Percentiles rank a stretch among this genome's conserved stretches.
Conservation (phyloP, 2,113 vertebrate species). For the Bufo gargarizans region DNA sequence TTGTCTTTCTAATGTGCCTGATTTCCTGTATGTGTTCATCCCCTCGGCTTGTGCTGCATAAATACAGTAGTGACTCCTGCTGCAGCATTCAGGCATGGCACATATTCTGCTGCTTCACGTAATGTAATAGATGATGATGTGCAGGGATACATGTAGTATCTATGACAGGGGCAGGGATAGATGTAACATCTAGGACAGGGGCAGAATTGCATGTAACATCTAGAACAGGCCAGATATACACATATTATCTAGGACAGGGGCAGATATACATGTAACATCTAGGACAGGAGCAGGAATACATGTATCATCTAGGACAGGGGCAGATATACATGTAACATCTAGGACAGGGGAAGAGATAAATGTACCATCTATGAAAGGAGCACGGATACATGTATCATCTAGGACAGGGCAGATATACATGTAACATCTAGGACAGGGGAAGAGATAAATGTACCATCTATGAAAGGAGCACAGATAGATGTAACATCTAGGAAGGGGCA, state of each 20-base stretch:
- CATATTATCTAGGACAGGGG: too few relatives aligned
- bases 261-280: too few relatives aligned
- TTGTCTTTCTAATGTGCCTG: background rate
- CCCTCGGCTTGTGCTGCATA: constrained; percentile 12
- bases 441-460: too few relatives aligned
- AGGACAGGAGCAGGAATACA: too few relatives aligned
- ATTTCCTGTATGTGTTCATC: constrained; percentile 24
- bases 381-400: background rate
- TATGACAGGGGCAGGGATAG: background rate
- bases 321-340: too few relatives aligned
- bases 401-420: too few relatives aligned
- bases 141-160: background rate
- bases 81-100: constrained; percentile 48
- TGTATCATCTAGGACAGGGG: too few relatives aligned
- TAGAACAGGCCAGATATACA: too few relatives aligned
- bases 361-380: background rate
- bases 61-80: constrained; percentile 56
- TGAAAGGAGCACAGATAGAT: too few relatives aligned
- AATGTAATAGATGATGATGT: background rate
- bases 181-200: background rate
- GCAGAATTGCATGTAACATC: too few relatives aligned
- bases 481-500: too few relatives aligned
- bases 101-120: background rate
- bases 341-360: background rate
- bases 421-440: too few relatives aligned